These are phyloP conservation scores for Venustaconcha ellipsiformis DNA, from an alignment of 1,140 invertebrate species.

Conservation along the genomic window DNA sequence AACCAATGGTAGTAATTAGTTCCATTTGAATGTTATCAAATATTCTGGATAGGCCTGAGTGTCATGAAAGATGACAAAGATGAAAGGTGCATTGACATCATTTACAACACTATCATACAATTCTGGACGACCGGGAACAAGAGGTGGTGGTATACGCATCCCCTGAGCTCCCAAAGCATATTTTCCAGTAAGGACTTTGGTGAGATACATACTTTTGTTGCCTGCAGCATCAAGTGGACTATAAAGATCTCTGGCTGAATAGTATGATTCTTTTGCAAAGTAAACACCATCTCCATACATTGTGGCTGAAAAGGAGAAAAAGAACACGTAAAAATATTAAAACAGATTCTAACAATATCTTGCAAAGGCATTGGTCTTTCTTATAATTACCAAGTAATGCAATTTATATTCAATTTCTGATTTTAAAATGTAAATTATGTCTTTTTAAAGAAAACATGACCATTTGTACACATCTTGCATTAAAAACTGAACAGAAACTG, in stretches of 20 bases:
- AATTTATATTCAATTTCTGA: too few species aligned
- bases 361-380: too few species aligned
- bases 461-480: too few species aligned
- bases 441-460: too few species aligned
- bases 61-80: constrained; percentile 50
- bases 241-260: constrained; percentile 12
- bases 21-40: constrained; percentile 30
- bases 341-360: too few species aligned
- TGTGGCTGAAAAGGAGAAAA: constrained; percentile 3
- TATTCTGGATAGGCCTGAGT: constrained; percentile 51
- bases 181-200: constrained; percentile 34
- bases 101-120: constrained; percentile 44
- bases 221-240: constrained; percentile 10
- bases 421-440: too few species aligned
- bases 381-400: too few species aligned
- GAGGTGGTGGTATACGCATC: constrained; percentile 18
- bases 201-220: constrained; percentile 27
- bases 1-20: too few species aligned
- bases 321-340: too few species aligned
- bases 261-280: constrained; percentile 26
- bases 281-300: constrained; percentile 24
- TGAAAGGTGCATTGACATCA: constrained; percentile 30
- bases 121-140: constrained; percentile 6
- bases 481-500: too few species aligned
- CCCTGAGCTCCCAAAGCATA: constrained; percentile 19